phyloP scores from a whole-genome alignment of 1,140 invertebrate species.

The Leptinotarsa texana region DNA sequence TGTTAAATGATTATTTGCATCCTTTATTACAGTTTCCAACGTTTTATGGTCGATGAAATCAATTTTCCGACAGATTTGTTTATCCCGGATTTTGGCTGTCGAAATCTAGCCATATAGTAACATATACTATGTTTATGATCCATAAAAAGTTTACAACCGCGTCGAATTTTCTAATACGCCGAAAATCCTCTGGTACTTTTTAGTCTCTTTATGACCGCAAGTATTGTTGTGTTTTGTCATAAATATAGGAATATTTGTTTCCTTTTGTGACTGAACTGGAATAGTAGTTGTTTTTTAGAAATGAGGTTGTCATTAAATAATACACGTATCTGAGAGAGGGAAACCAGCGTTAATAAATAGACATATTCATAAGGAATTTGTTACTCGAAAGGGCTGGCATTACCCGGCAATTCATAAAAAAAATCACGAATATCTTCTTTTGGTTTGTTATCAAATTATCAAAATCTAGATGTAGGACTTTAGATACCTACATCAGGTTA shows the following conservation, averaged over 20 bases:
- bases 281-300: not conserved
- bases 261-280: not conserved
- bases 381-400: no score
- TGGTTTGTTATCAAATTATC: no score
- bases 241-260: not conserved
- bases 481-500: no score
- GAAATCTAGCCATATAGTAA: not conserved
- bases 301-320: not conserved
- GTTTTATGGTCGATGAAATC: no score
- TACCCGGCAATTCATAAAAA: no score
- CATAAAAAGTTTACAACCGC: slow-evolving; percentile 2
- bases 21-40: no score
- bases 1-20: no score
- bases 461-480: no score
- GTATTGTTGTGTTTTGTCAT: not conserved
- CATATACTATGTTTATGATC: slow-evolving; percentile 1
- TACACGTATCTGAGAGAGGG: not conserved
- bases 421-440: no score
- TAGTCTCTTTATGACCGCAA: not conserved
- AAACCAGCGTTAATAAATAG: not conserved
- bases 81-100: no score
- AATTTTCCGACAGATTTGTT: no score
- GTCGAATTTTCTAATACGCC: slow-evolving; percentile 7
- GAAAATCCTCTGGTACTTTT: slow-evolving; percentile 11
- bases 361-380: no score